Evolutionary conservation across 2,888 invertebrate species (phyloP), one percentile per base, ranked within the genome.

Genomic region (Tetragonula carbonaria): DNA sequence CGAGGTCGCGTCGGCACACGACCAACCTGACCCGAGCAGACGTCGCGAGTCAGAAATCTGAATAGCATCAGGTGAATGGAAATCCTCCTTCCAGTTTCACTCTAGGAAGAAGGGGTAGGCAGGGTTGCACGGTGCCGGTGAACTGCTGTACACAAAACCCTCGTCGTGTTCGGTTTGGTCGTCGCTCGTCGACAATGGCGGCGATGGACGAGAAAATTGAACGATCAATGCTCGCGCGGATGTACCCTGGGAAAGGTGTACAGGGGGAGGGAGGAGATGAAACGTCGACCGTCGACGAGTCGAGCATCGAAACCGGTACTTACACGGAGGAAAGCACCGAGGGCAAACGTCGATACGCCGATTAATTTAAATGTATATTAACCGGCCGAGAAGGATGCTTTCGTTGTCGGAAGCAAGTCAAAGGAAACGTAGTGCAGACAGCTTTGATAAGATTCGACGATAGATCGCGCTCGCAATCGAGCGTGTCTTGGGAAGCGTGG

Each of bases 61-160:
- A 83, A 83, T 79, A 80, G 83, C 67, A 28, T 72, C 78, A 63
- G 75, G 78, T 78, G 78, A 85, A 85, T 85, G 85, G 78, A 83
- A 83, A 80, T 82, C 28, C 1, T 13, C 23, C 50, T 33, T 45
- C 66, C 59, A 14, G 66, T 57, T 68, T 21, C 84, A 59, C 71
- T 8, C 50, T 21, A 4, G 18, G 55, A 8, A 5, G 38, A 38
- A 38, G 4, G 38, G 38, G 38, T 1, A 33, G 33, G 23, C 23
- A 33, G 33, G 53, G 21, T 55, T 57, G 38, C 63, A 74, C 62
- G 76, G 63, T 57, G 68, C 51, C 67, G 62, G 0, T 6, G 28
- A 11, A 53, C 2, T 8, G 28, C 18, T 21, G 53, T 50, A 4
- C 51, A 50, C 55, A n/a, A 59, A 45, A 23, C 11, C 18, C 38